phyloP scores from a whole-genome alignment of 2,113 vertebrate species.

The Thamnophis sirtalis region DNA sequence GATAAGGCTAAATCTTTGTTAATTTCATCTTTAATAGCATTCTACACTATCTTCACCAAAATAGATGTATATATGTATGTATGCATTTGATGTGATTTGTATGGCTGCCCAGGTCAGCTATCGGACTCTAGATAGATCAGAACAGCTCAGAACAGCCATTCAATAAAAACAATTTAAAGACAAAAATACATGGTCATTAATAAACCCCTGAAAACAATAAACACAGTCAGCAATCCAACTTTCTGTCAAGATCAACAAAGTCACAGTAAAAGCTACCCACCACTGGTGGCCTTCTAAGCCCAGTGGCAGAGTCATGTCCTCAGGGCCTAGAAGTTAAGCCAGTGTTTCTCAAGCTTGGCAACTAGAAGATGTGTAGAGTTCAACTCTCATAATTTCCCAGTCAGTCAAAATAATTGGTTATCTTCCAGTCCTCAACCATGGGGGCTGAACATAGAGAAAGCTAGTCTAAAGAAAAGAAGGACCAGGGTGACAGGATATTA shows the following conservation, averaged over 20 bases:
- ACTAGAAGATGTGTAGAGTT: background rate
- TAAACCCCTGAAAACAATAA: background rate
- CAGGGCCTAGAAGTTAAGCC: background rate
- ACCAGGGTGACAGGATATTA: background rate
- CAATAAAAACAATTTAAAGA: background rate
- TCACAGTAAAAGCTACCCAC: background rate
- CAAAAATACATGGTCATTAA: background rate
- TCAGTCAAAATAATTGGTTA: background rate
- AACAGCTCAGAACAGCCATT: background rate
- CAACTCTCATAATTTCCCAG: background rate
- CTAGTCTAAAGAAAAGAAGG: background rate
- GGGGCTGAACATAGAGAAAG: background rate
- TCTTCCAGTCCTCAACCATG: background rate
- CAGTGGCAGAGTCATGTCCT: background rate
- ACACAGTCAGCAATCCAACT: background rate
- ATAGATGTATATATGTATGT: background rate
- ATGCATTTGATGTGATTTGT: background rate
- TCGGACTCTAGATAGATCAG: background rate
- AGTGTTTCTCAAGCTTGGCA: background rate
- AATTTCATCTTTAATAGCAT: background rate
- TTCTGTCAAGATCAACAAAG: background rate
- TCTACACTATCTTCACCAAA: background rate
- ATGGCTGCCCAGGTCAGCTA: background rate
- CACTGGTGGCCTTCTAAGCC: background rate
- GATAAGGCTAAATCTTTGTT: background rate